Conservation (phyloP, 2,113 vertebrate genomes). For the Odocoileus hemionus region DNA sequence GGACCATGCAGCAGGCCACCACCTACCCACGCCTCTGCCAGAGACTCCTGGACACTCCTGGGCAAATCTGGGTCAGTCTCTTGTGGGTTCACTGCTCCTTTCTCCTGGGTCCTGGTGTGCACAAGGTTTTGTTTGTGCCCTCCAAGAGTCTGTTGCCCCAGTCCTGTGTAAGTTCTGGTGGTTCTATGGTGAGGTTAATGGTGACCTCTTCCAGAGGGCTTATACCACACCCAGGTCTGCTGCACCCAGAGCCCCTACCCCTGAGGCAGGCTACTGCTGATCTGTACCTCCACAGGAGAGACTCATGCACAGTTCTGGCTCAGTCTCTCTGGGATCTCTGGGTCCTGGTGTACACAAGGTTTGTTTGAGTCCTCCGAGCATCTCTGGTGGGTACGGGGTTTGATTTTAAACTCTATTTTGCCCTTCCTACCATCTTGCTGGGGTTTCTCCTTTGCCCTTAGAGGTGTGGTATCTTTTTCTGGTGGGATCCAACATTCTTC, state of each 20-base stretch:
- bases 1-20: background rate
- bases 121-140: background rate
- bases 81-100: background rate
- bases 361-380: background rate
- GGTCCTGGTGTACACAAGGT: background rate
- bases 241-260: background rate
- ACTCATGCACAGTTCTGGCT: background rate
- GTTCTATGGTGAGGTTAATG: background rate
- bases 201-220: background rate
- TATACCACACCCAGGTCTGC: background rate
- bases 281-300: background rate
- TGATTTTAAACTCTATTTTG: background rate
- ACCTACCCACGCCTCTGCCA: fast-evolving
- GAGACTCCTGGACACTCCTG: background rate
- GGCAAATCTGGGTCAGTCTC: background rate
- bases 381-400: background rate
- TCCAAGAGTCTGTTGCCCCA: background rate
- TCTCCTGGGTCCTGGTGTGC: background rate
- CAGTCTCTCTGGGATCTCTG: background rate
- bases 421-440: background rate
- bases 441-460: background rate
- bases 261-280: background rate
- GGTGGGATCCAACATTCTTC: background rate
- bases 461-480: background rate
- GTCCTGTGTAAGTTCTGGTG: background rate